Evolutionary conservation across 1,140 invertebrate genomes (phyloP), one percentile per base, ranked within the genome.

Genomic region (Geopemphigus sp.): DNA sequence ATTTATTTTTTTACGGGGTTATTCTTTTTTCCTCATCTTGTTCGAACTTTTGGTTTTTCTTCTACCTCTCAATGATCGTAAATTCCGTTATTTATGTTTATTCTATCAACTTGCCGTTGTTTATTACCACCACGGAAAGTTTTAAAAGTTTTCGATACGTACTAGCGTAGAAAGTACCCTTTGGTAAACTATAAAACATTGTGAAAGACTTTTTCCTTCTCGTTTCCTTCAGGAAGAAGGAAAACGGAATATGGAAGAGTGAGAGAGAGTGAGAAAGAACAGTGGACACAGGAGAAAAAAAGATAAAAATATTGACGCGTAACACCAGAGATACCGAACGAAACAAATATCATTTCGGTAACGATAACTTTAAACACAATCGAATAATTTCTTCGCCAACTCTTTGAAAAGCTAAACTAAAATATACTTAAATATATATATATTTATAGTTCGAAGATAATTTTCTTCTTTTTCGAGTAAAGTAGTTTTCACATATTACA

Each of bases 71-170:
- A n/a, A 22, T 14, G 74, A n/a, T 78, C 45, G 74, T 78, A 78
- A 61, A 78, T 63, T 78, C 22, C 39, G 74, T 78, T 78, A 78
- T 78, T 78, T 78, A 78, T 78, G 74, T 78, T 78, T 78, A 78
- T 78, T 78, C 74, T 61, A 78, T 78, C 74, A 63, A 78, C 74
- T 61, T 50, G 74, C 74, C 39, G 54, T 78, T 78, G 74, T 78
- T 78, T 78, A 78, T 61, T 78, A 63, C 56, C 22, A 63, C 74
- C 57, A 29, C 29, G 39, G 39, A 78, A 78, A 78, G 74, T 78
- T 78, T 78, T 78, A 26, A 78, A 78, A 63, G 57, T 78, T 78
- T 22, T 59, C 57, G 57, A 50, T 78, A 78, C 74, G 74, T 63
- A 57, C 74, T 26, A 24, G 74, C 57, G 6, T 15, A 50, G 74